Conservation (phyloP, 2,113 vertebrate species). For the Serilophus lunatus region DNA sequence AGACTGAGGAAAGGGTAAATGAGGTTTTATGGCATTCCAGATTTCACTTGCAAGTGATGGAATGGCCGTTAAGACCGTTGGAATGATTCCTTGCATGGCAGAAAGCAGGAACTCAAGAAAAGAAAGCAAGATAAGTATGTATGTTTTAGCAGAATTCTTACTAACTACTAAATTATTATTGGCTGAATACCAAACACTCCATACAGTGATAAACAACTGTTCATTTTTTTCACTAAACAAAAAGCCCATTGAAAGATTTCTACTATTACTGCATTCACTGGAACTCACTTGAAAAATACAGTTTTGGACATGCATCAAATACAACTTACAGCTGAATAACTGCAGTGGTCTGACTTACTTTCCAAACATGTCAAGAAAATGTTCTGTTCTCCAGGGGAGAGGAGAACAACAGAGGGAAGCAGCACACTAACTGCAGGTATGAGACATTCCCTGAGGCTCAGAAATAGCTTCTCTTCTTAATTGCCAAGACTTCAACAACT, state of each 20-base stretch:
- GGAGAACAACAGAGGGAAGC: neutral
- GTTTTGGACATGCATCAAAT: conserved; percentile 58
- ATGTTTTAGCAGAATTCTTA: conserved; percentile 43
- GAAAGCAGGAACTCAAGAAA: conserved; percentile 19
- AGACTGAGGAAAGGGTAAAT: neutral
- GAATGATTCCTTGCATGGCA: conserved; percentile 21
- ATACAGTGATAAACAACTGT: conserved; percentile 43
- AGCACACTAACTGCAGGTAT: neutral
- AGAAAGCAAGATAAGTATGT: conserved; percentile 45
- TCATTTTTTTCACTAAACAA: conserved; percentile 57
- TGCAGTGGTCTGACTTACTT: conserved; percentile 14
- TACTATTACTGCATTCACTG: conserved; percentile 25
- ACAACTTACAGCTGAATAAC: conserved; percentile 31
- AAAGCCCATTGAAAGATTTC: conserved; percentile 38
- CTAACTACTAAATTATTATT: conserved; percentile 48
- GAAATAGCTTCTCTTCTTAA: conserved; percentile 15
- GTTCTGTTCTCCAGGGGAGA: conserved; percentile 30
- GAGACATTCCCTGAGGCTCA: neutral
- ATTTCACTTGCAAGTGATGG: neutral
- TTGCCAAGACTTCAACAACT: neutral
- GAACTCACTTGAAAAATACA: conserved; percentile 43
- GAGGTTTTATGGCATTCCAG: neutral
- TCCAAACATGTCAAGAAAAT: conserved; percentile 49
- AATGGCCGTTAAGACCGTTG: neutral
- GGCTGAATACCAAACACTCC: conserved; percentile 32